Evolutionary conservation across 2,113 vertebrate species (phyloP), one percentile per base, ranked within the genome.

Genomic region (Penelope pileata): DNA sequence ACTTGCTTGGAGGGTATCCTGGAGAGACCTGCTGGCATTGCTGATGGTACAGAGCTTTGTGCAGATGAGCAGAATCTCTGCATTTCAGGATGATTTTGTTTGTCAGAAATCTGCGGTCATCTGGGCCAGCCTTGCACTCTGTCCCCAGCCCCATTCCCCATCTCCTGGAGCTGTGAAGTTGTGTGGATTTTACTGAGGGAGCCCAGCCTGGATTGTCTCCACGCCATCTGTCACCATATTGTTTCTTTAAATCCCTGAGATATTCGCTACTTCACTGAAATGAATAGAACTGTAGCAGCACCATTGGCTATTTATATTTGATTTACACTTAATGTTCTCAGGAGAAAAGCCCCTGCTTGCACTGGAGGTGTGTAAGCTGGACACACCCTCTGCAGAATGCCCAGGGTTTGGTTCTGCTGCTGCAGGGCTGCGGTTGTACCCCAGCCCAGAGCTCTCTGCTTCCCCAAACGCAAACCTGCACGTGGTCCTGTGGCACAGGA

Each of bases 151-250:
- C 8, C 26, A 21, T 34, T 32, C n/a, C 17, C 27, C 9, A 38
- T 69, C 38, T 54, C 58, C 67, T 63, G 59, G 73, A 90, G 78
- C 83, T 90, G 70, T 83, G 81, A 86, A 94, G 75, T 88, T 93
- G 75, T 77, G 73, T 88, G 79, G 82, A 90, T 95, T 96, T 95
- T 83, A 86, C 62, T 30, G 82, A 93, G 83, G 40, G 85, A 88
- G 63, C 60, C 93, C 76, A 90, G 91, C 76, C 76, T 96, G 95
- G 87, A 90, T 93, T 90, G 79, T 91, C 85, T 96, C 76, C 76
- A 60, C 47, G 36, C 93, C 95, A 96, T 95, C 95, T 96, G 95
- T 97, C 90, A 93, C 90, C 93, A 59, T 94, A 86, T 96, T 91
- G 93, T 90, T 95, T 60, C 85, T 75, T 95, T 91, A 95, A 96